Base-by-base conservation (phyloP, 2,888 invertebrate species). In the Patella caerulea region DNA sequence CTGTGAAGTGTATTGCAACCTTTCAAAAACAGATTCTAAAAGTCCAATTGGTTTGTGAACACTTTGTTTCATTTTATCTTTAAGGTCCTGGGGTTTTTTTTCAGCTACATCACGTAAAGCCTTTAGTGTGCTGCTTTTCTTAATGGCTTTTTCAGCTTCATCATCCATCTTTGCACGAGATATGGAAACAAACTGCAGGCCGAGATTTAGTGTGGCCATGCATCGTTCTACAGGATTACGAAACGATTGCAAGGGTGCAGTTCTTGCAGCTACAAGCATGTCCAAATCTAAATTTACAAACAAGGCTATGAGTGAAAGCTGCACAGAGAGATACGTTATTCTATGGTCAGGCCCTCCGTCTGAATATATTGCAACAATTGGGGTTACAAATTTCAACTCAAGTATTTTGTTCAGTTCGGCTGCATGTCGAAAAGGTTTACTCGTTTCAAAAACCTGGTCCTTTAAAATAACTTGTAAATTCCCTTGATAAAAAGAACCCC, bases 271-370 rank as follows among this genome's bases (percentile, higher is more conserved):
- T 29, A 79, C 72, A 45, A 79, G 45, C 29, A 73, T 53, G 45
- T 80, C 74, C n/a, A 79, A 55, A 17, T 79, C 71, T 19, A 79
- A 53, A 14, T 11, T 34, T 12, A 75, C 29, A 65, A 79, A 79
- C n/a, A 73, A 24, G 15, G 73, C 70, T 12, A 79, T 19, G 24
- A 71, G 34, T 1, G 78, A 53, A 5, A 79, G 5, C 71, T 79
- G 73, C 12, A 79, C 79, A n/a, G 75, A 72, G 1, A 78, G 54
- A 70, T 59, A 79, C 2, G 71, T 79, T 5, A 59, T 45, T 29
- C 77, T 71, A 7, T 79, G 79, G 34, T 78, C 79, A 2, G 74
- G 55, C n/a, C 79, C 79, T 71, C 79, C 79, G 74, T 79, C 78
- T 19, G 71, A 71, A 45, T 79, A 78, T 19, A 74, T 15, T 24